These are phyloP conservation scores for Pseudolaguvia tuberculata DNA, from an alignment of 2,113 vertebrate species.

Conservation along the genomic window DNA sequence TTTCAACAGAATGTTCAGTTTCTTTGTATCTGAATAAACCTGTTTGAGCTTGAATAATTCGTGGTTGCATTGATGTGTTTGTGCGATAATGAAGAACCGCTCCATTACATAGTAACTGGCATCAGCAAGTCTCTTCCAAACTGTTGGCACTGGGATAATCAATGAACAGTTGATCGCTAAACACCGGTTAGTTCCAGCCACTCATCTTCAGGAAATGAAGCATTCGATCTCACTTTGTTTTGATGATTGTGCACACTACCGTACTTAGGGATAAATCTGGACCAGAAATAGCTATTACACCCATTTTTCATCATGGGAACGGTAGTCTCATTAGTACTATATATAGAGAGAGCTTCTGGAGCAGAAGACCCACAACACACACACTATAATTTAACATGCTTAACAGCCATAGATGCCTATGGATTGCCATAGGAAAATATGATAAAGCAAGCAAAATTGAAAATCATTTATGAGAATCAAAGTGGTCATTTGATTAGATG, in stretches of 20 bases:
- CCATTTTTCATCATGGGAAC: background rate
- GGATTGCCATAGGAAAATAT: too few relatives aligned
- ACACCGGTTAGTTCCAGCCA: conserved; percentile 31
- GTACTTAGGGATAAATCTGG: conserved; percentile 26
- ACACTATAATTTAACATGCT: too few relatives aligned
- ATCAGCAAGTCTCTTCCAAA: conserved; percentile 42
- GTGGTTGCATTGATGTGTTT: background rate
- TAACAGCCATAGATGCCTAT: too few relatives aligned
- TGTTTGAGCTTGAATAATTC: background rate
- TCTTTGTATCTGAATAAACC: background rate
- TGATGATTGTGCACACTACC: conserved; percentile 29
- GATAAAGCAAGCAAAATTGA: too few relatives aligned
- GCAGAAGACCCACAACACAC: background rate
- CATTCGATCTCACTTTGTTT: conserved; percentile 40
- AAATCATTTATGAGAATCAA: too few relatives aligned
- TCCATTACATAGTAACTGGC: conserved; percentile 35
- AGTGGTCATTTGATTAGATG: too few relatives aligned
- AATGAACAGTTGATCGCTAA: conserved; percentile 46
- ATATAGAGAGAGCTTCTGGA: background rate
- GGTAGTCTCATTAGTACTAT: background rate
- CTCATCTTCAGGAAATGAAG: conserved; percentile 42
- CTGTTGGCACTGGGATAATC: conserved; percentile 41
- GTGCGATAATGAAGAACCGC: background rate
- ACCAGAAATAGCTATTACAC: conserved; percentile 15
- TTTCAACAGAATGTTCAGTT: conserved; percentile 26